phyloP scores from a whole-genome alignment of 2,113 vertebrate genomes.

The Ciconia stormi region DNA sequence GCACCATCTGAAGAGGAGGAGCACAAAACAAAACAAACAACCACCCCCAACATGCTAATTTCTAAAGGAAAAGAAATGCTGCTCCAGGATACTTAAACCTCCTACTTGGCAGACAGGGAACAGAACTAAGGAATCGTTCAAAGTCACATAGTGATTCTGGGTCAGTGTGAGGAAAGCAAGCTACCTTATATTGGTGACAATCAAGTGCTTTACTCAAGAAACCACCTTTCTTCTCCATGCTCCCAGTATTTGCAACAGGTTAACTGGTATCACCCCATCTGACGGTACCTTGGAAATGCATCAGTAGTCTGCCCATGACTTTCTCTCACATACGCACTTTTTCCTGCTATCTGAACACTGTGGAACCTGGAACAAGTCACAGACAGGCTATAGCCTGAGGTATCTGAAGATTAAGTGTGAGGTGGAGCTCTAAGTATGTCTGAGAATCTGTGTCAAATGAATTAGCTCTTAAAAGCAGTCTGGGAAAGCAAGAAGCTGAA shows the following conservation, averaged over 20 bases:
- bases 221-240: not conserved
- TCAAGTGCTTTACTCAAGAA: not conserved
- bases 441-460: slow-evolving; percentile 21
- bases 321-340: not conserved
- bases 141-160: not conserved
- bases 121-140: not conserved
- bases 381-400: not conserved
- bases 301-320: not conserved
- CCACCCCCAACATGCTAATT: not conserved
- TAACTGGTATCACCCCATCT: not conserved
- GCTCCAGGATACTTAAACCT: not conserved
- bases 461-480: slow-evolving; percentile 8
- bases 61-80: not conserved
- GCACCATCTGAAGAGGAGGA: not conserved
- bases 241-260: not conserved
- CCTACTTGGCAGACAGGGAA: not conserved
- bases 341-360: not conserved
- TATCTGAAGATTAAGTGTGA: not conserved
- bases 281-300: not conserved
- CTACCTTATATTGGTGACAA: not conserved
- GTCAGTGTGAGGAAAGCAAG: not conserved
- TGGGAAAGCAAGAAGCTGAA: not conserved
- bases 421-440: not conserved
- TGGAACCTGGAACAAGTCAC: not conserved
- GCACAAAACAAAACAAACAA: no score